Evolutionary conservation across 1,140 invertebrate genomes (phyloP), one percentile per base, ranked within the genome.

Genomic region (Saccostrea glomerata): DNA sequence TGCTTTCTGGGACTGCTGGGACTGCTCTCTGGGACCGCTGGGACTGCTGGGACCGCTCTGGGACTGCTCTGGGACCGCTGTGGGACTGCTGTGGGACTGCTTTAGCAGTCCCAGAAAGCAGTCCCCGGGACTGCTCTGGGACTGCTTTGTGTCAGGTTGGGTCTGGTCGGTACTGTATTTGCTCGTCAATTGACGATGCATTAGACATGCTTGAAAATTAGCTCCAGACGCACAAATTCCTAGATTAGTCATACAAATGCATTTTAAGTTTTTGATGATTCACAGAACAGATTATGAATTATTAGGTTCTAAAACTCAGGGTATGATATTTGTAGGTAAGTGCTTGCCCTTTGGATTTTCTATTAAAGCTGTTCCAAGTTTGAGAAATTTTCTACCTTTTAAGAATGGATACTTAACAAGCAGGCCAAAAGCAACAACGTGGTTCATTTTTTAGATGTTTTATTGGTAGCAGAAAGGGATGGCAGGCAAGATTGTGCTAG

Each of bases 371-470:
- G 60, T 77, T 23, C 82, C 4, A n/a, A 85, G 6, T 87, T 90
- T 85, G 89, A 90, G 83, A 82, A 90, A 25, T 82, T 89, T 87
- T 47, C 82, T 55, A 82, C 60, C 0, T 55, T 73, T 23, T 23
- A 88, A n/a, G 9, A 90, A 20, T 87, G 82, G 89, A 15, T 54
- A 47, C 25, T 86, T 3, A 73, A 11, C 2, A 0, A 40, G 36
- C 83, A 70, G 56, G 36, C 86, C 17, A n/a, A 20, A n/a, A 9
- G 58, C 12, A 25, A 89, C 20, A 58, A n/a, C 20, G 1, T 86
- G 2, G 77, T 60, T 47, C 87, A 86, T 82, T 90, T 83, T 86
- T 84, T 90, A 70, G 85, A 84, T 88, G 89, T 88, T 70, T 90
- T 90, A 54, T 9, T 89, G 15, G 82, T 90, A 77, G 86, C 54